Base-by-base conservation (phyloP, 1,140 invertebrate species). In the Dendroctonus valens region DNA sequence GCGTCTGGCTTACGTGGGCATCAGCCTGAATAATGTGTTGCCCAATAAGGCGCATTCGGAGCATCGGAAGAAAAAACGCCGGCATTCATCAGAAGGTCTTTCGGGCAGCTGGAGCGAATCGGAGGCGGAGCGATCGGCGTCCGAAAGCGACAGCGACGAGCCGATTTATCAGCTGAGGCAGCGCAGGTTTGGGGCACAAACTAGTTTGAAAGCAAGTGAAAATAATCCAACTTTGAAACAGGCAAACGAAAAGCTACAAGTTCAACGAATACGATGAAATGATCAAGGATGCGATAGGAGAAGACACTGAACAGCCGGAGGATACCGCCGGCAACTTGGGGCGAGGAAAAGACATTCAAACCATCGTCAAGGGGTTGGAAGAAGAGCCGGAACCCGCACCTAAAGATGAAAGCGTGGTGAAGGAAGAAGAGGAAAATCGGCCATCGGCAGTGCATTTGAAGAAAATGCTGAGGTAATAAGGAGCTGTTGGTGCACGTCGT, bases 251-350 rank as follows among this genome's bases (percentile, higher is more conserved):
- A 50, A 95, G 88, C 70, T 94, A 96, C 72, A 81, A 83, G 69
- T 91, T 95, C 69, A 93, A 94, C 75, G 94, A 97, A 76, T 98
- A 93, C 79, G 95, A 97, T 78, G 90, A 96, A 12, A 85, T 97
- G 71, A 97, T 97, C 51, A 92, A 94, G 75, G 93, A 91, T 52
- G 95, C 95, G 9, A 91, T 97, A 60, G 87, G 92, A 79, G 88
- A 71, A 42, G 70, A 71, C 41, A 40, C 55, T n/a, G 58, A 68
- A 7, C 55, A 69, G 38, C 59, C 57, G 38, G 59, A 63, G 11
- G 59, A 67, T n/a, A 59, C 65, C 2, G 60, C 65, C 12, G 69
- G 69, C 37, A 70, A 59, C n/a, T 48, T 67, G 70, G 90, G 91
- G 5, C 82, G 91, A 41, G 93, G 93, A 0, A 96, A 96, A 78